Evolutionary conservation across 2,113 vertebrate genomes (phyloP), one percentile per base, ranked within the genome.

Genomic region (Jaculus jaculus): DNA sequence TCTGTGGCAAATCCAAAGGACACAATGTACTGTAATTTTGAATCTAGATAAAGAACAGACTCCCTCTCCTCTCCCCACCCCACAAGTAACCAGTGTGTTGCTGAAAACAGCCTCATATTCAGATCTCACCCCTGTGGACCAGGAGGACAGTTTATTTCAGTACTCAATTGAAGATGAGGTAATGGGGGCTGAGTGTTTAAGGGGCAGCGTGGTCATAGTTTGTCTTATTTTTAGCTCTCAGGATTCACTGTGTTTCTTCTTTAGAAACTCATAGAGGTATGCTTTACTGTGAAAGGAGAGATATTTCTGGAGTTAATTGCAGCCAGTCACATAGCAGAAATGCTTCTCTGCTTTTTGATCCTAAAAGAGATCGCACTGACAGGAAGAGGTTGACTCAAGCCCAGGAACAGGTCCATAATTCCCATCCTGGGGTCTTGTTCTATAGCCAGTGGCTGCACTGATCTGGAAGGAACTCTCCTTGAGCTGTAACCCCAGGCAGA

Each of bases 21-120:
- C 93, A 85, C 92, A 23, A 10, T 24, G 81, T 65, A 13, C 92
- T 79, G 12, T 84, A n/a, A 84, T 72, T 42, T 75, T 28, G 94
- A 79, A 73, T 63, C 65, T 18, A 79, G 74, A 58, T 42, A 69
- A 73, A 73, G 21, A 42, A 51, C 34, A 63, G 39, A 66, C 32
- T 47, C 63, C 26, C 11, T 81, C 47, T 32, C 34, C 74, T 84
- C 39, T 71, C 39, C 34, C 47, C 47, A 13, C 5, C 65, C 63
- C 28, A 63, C 47, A 39, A 54, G 47, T 69, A 84, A 84, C 68
- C n/a, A 84, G 82, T 34, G 32, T 26, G 42, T 54, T 54, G 54
- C 54, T 26, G 86, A 68, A 74, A 37, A 39, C 39, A 5, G 3
- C 39, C 66, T 86, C 66, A 11, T 37, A 21, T 61, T 77, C 54